These are phyloP conservation scores for Drosophila bifasciata DNA, from an alignment of 1,140 invertebrate genomes.

Conservation along the genomic window DNA sequence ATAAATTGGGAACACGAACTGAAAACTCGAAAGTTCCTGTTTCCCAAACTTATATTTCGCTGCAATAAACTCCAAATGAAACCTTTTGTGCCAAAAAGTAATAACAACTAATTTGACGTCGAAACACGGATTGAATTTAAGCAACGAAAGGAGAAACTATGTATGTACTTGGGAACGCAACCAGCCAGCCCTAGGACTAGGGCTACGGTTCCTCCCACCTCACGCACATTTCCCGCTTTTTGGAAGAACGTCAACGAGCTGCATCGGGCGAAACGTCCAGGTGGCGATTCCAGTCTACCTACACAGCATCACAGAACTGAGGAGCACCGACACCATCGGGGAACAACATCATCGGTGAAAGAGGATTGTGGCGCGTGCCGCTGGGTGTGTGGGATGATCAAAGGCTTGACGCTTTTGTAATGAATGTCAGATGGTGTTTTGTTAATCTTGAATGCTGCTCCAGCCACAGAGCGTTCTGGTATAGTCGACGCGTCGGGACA, in stretches of 20 bases:
- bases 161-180: background rate
- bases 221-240: background rate
- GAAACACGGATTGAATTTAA: conserved; percentile 40
- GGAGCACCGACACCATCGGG: background rate
- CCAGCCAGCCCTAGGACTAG: background rate
- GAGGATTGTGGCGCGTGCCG: conserved; percentile 15
- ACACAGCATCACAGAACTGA: background rate
- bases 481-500: conserved; percentile 3
- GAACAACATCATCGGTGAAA: background rate
- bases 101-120: no score
- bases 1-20: no score
- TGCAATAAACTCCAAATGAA: no score
- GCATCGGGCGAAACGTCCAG: conserved; percentile 38
- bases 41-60: no score
- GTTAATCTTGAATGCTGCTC: conserved; percentile 63
- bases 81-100: no score
- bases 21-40: no score
- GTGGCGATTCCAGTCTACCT: conserved; percentile 15
- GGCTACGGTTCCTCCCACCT: no score
- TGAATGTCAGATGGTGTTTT: conserved; percentile 61
- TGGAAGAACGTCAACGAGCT: conserved; percentile 33
- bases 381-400: conserved; percentile 43
- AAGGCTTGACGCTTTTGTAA: conserved; percentile 61
- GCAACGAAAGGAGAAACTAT: conserved; percentile 30
- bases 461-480: conserved; percentile 2